Percentiles rank a stretch among this genome's conserved stretches.
phyloP scores from a whole-genome alignment of 2,888 invertebrate species.

The Hyalella azteca region DNA sequence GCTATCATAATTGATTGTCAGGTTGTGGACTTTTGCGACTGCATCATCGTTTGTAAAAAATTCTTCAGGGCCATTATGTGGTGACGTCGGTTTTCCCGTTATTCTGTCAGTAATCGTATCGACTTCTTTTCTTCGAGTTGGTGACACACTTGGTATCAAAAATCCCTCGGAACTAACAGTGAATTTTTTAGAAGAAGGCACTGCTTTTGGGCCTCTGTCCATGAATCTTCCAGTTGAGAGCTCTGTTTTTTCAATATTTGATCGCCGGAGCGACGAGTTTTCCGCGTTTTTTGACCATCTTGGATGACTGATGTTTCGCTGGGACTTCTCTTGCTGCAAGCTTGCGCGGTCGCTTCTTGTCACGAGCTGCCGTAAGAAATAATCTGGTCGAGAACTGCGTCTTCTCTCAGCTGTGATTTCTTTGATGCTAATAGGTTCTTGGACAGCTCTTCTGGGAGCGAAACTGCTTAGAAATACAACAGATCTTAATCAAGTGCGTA shows the following conservation, averaged over 20 bases:
- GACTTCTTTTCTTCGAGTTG: neutral
- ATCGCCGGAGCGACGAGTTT: neutral
- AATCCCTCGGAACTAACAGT: neutral
- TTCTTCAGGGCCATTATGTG: no score
- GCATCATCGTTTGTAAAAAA: neutral
- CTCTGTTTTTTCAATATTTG: neutral
- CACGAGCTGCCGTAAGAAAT: conserved; percentile 1
- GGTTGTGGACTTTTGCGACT: neutral
- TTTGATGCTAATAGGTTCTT: neutral
- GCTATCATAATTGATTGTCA: neutral
- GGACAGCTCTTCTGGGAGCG: no score
- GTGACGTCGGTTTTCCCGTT: neutral
- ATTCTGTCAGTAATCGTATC: no score
- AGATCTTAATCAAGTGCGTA: no score
- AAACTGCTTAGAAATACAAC: no score
- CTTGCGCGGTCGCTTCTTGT: neutral
- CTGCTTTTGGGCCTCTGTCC: neutral
- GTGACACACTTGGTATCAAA: conserved; percentile 7
- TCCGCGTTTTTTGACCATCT: neutral
- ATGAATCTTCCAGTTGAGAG: neutral
- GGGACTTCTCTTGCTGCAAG: neutral
- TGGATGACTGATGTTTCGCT: neutral
- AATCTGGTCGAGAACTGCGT: neutral
- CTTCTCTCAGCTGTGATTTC: neutral
- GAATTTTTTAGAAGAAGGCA: neutral